Conservation (phyloP, 1,140 invertebrate species). For the Drosophila kikkawai region DNA sequence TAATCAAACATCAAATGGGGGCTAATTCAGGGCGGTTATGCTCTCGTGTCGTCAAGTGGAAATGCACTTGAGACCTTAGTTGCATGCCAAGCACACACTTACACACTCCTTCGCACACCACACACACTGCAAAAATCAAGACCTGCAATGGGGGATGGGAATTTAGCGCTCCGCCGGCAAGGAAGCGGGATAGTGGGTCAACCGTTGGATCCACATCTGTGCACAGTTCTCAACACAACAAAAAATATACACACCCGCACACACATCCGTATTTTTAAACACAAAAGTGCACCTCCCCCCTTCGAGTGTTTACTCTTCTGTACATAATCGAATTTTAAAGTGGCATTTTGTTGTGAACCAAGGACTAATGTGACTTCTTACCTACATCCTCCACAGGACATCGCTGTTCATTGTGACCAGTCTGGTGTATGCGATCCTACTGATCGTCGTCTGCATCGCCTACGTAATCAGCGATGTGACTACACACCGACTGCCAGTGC, state of each 20-base stretch:
- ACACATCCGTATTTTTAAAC: constrained; percentile 9
- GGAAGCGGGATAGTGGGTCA: constrained; percentile 48
- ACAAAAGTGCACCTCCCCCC: constrained; percentile 33
- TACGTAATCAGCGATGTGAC: constrained; percentile 97
- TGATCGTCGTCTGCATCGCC: constrained; percentile 95
- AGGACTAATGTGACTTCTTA: constrained; percentile 6
- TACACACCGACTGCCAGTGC: constrained; percentile 94
- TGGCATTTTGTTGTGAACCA: background rate
- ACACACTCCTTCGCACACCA: constrained; percentile 7
- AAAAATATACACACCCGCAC: background rate
- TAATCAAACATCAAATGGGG: constrained; percentile 50
- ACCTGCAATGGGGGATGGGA: constrained; percentile 3
- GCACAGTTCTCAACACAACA: constrained; percentile 42
- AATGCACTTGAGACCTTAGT: constrained; percentile 53
- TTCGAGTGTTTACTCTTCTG: constrained; percentile 14
- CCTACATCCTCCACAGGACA: constrained; percentile 88
- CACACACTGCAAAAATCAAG: constrained; percentile 8
- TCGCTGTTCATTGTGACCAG: constrained; percentile 97
- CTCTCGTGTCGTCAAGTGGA: constrained; percentile 44
- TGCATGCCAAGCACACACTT: constrained; percentile 39
- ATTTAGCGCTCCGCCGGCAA: constrained; percentile 15
- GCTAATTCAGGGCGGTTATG: constrained; percentile 38
- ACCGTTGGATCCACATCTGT: constrained; percentile 9
- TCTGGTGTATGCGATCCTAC: constrained; percentile 96
- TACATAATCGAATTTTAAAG: constrained; percentile 19